Base-by-base conservation (phyloP, 2,888 invertebrate species). In the Acanthosepion pharaonis region DNA sequence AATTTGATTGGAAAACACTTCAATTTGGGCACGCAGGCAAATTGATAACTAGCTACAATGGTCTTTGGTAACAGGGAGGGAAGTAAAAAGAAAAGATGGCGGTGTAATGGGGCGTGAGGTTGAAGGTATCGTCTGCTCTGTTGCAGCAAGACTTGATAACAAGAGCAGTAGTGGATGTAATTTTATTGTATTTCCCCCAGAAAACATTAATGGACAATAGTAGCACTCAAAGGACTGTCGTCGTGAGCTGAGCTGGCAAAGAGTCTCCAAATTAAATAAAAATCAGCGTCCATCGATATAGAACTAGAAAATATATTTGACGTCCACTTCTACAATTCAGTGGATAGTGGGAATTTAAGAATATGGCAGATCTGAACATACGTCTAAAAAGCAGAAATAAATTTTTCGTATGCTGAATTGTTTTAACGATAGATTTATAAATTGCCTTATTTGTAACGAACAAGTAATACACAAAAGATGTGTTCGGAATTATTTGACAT, bases 1-100 rank as follows among this genome's bases (percentile, higher is more conserved):
- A 78, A 78, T 78, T 78, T 78, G 78, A 78, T 78, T 78, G 78
- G 78, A 78, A 78, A 33, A 78, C 78, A 78, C 78, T 78, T 78
- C 78, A 78, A 78, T 78, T 78, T 78, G 11, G 78, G n/a, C 78
- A 15, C 78, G 11, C 78, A 78, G n/a, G n/a, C 78, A 78, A 78
- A 78, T 78, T 78, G 78, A 78, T 78, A 78, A 78, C 78, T n/a
- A n/a, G 78, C 78, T 78, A 20, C 59, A 23, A 59, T 59, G 78
- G 78, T 78, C 33, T n/a, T 78, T 15, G 78, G n/a, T n/a, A 33
- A n/a, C 78, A n/a, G 78, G 33, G 9, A 15, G 78, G 5, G n/a
- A 23, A 33, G 1, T 5, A 2, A 5, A 18, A 4, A 0, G 33
- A 33, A 15, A 78, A 78, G n/a, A 78, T 78, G 33, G 11, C 78